phyloP scores from a whole-genome alignment of 2,797 vertebrate species.

The Danio tinwini region DNA sequence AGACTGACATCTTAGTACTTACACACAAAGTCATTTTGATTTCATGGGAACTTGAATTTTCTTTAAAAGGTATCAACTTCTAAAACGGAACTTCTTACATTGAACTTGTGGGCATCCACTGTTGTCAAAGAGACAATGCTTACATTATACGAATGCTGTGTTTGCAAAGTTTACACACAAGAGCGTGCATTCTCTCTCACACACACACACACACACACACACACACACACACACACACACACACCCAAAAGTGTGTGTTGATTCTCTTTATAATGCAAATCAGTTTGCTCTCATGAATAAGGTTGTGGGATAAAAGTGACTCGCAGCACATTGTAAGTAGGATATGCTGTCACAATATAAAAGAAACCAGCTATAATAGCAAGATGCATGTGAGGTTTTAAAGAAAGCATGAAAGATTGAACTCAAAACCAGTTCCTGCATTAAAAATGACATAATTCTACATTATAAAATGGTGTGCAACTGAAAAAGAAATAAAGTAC shows the following conservation, averaged over 20 bases:
- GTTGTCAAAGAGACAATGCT: neutral
- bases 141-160: neutral
- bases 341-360: neutral
- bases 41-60: no score
- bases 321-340: neutral
- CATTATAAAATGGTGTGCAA: no score
- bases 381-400: neutral
- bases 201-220: no score
- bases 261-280: constrained; percentile 33
- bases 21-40: no score
- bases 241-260: neutral
- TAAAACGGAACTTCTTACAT: neutral
- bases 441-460: no score
- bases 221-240: no score
- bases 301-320: constrained; percentile 7
- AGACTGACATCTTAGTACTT: no score
- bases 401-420: neutral
- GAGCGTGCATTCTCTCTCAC: neutral
- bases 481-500: no score
- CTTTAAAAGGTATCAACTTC: no score
- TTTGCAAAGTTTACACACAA: constrained; percentile 17
- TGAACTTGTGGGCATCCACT: constrained; percentile 4
- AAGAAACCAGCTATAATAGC: neutral
- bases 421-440: no score
- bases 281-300: constrained; percentile 30